A percentile compares a stretch with the other conserved stretches of the same genome.
Conservation (phyloP, 2,797 vertebrate genomes). For the Falco rusticolus region DNA sequence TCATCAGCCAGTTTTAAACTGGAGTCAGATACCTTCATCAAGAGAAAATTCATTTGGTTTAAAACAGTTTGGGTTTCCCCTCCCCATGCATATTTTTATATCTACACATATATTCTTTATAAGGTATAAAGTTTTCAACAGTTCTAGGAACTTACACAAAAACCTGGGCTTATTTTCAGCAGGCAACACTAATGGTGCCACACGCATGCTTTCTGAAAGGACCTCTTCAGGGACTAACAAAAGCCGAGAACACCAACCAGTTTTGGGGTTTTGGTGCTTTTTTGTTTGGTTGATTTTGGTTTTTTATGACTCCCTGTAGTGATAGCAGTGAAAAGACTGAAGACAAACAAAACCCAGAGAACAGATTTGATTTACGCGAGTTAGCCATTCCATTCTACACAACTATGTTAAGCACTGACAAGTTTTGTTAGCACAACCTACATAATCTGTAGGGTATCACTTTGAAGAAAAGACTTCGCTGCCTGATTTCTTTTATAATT, state of each 20-base stretch:
- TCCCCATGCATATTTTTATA: neutral
- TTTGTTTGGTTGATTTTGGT: too few relatives aligned
- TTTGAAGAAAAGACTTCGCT: neutral
- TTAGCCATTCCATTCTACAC: neutral
- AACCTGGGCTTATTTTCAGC: neutral
- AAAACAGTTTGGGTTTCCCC: neutral
- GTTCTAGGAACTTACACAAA: neutral
- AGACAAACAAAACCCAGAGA: neutral
- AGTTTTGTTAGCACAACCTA: neutral
- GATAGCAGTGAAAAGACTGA: neutral
- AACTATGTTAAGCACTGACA: neutral
- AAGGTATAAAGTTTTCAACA: neutral
- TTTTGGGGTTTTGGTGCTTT: too few relatives aligned
- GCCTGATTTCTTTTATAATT: neutral
- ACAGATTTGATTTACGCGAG: neutral
- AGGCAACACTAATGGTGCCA: neutral
- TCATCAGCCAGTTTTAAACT: constrained; percentile 15
- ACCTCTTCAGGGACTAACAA: neutral
- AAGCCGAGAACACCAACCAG: neutral
- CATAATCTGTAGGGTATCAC: neutral
- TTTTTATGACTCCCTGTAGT: neutral
- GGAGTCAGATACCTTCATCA: constrained; percentile 67
- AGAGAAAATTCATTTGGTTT: neutral
- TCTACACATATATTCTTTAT: neutral
- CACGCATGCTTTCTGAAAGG: neutral